Evolutionary conservation across 2,797 vertebrate genomes (phyloP), one percentile per base, ranked within the genome.

Genomic region (Momotus momota): DNA sequence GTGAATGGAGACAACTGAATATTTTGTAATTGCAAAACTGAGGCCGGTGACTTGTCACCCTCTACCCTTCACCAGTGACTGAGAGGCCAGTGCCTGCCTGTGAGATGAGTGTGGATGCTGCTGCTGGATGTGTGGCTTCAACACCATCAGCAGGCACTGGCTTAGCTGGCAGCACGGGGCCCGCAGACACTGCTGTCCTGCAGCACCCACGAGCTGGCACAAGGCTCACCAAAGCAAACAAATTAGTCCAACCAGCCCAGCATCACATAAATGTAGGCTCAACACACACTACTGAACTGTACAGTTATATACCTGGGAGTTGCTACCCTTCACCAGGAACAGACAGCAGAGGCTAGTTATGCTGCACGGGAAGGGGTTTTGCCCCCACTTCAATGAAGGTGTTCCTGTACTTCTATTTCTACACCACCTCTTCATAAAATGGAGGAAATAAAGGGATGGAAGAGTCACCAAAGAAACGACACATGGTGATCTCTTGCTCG

Each of bases 291-390:
- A 48, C 8, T 0, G 4, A 65, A 27, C 57, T 1, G 2, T 12
- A 43, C 0, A 3, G 49, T 41, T n/a, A 29, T 1, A 18, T n/a
- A 58, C 22, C 19, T 0, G 0, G 67, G 35, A 55, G 27, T 2
- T 69, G 51, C 57, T 9, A 5, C 12, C 45, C 38, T 26, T 18
- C 54, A 16, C 18, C 38, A 48, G 58, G 12, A 71, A 45, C 60
- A 48, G 43, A 11, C 27, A 17, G 49, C 26, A 60, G 41, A 71
- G 14, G 17, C 51, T 27, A 38, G 29, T 23, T 38, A 7, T 7
- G 41, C 51, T 66, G 66, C 69, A 65, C 0, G 38, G 4, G 8
- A 58, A 51, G 35, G 43, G 41, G 9, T 3, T 29, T 0, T 6
- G 11, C 16, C 27, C 7, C 6, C 48, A 0, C 6, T 27, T 48